Base-by-base conservation (phyloP, 2,113 vertebrate genomes). In the Hypocryptadius cinnamomeus region DNA sequence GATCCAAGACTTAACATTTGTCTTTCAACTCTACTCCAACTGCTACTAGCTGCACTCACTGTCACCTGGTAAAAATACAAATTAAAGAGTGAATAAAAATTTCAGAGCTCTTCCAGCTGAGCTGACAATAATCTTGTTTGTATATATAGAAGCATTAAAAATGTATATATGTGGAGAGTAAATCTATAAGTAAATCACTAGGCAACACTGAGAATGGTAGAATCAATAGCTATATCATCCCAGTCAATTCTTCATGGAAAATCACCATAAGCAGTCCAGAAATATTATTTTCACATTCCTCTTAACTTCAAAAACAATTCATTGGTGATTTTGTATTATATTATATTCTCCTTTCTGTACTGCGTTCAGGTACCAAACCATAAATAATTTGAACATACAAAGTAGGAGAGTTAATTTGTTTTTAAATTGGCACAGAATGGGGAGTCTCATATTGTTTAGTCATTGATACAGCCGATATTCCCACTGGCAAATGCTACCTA, bases 81-180 rank as follows among this genome's bases (percentile, higher is more conserved):
- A 95, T 70, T 93, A 59, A 91, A 85, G 59, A 68, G 15, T 68
- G 35, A 93, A 79, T 79, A 89, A 91, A 87, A 94, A 77, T 54
- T 72, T 73, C 57, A 68, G 61, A 83, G 13, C 57, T 89, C 63
- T 85, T 54, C 64, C 74, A 87, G 53, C 18, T 73, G 63, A 87
- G 53, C 27, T 91, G 59, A 77, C 28, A 79, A 35, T 22, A 45
- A 72, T 65, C 65, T 85, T 57, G 31, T 69, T 42, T 66, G 54
- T 73, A 79, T 51, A 95, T 59, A 70, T 5, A 85, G 35, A 61
- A 82, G 74, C 47, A 82, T 87, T 87, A 91, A 91, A 91, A 89
- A 89, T 23, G 77, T 39, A 85, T 89, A 42, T 73, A 82, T 50
- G 42, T 28, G 50, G 48, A 79, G 25, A 64, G 27, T 76, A 79